Percentiles rank a stretch among this genome's conserved stretches.
Conservation (phyloP, 1,140 invertebrate genomes). For the Neotoxoptera formosana region DNA sequence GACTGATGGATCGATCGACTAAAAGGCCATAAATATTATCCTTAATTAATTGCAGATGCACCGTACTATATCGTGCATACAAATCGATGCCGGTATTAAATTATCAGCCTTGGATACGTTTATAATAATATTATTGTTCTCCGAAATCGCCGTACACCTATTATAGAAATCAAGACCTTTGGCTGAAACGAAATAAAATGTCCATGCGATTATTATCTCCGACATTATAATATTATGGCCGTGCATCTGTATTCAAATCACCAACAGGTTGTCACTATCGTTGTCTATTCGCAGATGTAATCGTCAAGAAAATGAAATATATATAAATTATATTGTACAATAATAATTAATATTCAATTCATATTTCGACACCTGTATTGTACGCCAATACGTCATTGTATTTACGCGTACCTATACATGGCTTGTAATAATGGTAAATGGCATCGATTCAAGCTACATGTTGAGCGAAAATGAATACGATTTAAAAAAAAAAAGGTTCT, state of each 20-base stretch:
- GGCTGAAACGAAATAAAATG: not conserved
- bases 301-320: not conserved
- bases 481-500: not conserved
- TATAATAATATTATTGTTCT: not conserved
- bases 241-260: slow-evolving; percentile 16
- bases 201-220: not conserved
- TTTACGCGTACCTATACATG: not conserved
- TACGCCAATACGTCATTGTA: not conserved
- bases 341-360: slow-evolving; percentile 36
- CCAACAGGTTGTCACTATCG: not conserved
- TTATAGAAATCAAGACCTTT: not conserved
- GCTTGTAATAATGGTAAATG: not conserved
- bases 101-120: slow-evolving; percentile 22
- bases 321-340: slow-evolving; percentile 9
- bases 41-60: not conserved
- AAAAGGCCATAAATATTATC: not conserved
- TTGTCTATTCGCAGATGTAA: not conserved
- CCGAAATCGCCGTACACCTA: not conserved
- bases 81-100: not conserved
- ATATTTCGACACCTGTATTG: not conserved
- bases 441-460: not conserved
- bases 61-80: not conserved
- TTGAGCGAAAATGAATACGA: not conserved
- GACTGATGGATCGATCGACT: not conserved
- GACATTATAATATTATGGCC: not conserved